These are phyloP conservation scores for Drosophila histrio DNA, from an alignment of 2,888 invertebrate genomes.

Conservation along the genomic window DNA sequence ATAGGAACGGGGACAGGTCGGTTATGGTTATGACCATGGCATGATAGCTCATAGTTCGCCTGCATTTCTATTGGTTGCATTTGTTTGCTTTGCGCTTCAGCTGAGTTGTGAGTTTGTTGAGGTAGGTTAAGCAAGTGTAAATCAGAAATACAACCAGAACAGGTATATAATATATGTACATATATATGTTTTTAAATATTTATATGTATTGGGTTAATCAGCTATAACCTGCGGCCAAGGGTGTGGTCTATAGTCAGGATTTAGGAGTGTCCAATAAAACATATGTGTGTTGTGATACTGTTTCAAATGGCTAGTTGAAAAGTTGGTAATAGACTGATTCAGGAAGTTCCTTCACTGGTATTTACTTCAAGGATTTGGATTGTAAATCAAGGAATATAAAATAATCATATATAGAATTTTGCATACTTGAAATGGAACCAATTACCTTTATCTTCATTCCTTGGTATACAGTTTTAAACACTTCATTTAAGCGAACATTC, in stretches of 20 bases:
- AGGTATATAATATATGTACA: neutral
- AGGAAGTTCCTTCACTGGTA: neutral
- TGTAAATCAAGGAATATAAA: neutral
- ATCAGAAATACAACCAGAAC: neutral
- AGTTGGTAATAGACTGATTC: neutral
- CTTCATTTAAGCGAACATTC: too few species aligned
- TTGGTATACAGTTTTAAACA: too few species aligned
- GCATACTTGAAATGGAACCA: too few species aligned
- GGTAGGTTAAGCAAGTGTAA: slow-evolving; percentile 67
- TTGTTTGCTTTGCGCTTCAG: slow-evolving; percentile 63
- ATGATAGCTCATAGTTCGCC: slow-evolving; percentile 53
- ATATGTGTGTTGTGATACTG: neutral
- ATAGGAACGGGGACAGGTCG: slow-evolving; percentile 6
- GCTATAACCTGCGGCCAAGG: slow-evolving; percentile 13
- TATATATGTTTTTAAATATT: slow-evolving; percentile 13
- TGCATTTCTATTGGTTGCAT: slow-evolving; percentile 68
- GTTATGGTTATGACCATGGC: slow-evolving; percentile 70
- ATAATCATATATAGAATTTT: too few species aligned
- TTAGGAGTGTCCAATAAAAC: slow-evolving; percentile 5
- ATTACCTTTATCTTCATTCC: too few species aligned
- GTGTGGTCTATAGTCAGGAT: slow-evolving; percentile 36
- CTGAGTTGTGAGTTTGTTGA: slow-evolving; percentile 51
- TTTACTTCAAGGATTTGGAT: neutral
- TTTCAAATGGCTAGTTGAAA: neutral
- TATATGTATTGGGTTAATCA: slow-evolving; percentile 44